These are phyloP conservation scores for Falcunculus frontatus DNA, from an alignment of 2,113 vertebrate species.

Conservation along the genomic window DNA sequence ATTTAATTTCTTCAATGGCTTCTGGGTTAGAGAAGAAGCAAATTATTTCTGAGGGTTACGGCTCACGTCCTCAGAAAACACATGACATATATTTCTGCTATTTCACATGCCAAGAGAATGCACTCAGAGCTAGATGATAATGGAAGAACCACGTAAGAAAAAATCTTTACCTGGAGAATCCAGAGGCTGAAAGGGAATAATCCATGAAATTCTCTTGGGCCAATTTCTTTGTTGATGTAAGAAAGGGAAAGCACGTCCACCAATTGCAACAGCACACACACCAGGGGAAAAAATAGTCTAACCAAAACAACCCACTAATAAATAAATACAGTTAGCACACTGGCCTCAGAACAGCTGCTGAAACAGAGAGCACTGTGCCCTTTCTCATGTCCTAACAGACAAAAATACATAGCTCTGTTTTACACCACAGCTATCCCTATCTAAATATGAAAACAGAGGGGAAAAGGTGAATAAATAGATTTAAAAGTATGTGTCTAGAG, in stretches of 20 bases:
- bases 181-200: background rate
- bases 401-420: slow-evolving; percentile 23
- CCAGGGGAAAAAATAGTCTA: background rate
- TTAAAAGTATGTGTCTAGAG: background rate
- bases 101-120: background rate
- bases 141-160: background rate
- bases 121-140: background rate
- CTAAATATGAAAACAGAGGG: background rate
- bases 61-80: background rate
- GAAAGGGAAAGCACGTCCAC: background rate
- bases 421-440: background rate
- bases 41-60: background rate
- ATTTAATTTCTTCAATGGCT: background rate
- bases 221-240: background rate
- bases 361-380: background rate
- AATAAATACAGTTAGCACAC: slow-evolving; percentile 23
- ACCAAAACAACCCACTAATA: slow-evolving; percentile 5
- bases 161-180: background rate
- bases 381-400: slow-evolving; percentile 41
- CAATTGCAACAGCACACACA: background rate
- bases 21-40: background rate
- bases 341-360: slow-evolving; percentile 24
- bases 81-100: background rate
- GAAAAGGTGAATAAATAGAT: background rate
- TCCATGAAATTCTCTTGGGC: background rate